Conservation (phyloP, 2,113 vertebrate genomes). For the Syrmaticus mikado region DNA sequence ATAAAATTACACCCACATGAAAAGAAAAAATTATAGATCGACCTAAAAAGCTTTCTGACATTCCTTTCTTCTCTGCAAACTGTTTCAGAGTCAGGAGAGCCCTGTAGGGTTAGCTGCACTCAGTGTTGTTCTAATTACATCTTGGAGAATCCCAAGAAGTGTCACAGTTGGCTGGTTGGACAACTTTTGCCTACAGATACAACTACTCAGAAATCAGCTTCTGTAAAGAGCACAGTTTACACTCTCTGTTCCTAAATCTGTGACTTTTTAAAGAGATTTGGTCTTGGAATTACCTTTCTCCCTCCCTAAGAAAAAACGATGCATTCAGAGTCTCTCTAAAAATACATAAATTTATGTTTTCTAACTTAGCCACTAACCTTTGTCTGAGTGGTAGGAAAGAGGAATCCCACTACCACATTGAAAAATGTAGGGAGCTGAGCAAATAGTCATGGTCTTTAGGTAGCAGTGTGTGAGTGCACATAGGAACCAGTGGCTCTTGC, state of each 20-base stretch:
- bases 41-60: neutral
- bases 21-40: neutral
- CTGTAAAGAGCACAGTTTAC: neutral
- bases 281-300: neutral
- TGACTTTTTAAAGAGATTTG: neutral
- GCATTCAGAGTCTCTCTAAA: neutral
- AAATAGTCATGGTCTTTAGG: neutral
- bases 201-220: neutral
- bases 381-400: neutral
- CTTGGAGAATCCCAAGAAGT: neutral
- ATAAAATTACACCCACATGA: neutral
- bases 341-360: neutral
- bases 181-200: neutral
- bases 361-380: neutral
- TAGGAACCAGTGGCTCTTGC: fast-evolving
- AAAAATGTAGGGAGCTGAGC: neutral
- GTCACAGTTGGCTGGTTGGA: neutral
- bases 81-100: conserved; percentile 10
- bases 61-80: neutral
- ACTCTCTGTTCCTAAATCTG: neutral
- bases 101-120: conserved; percentile 51
- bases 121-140: neutral
- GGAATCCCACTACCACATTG: neutral
- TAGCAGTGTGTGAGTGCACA: fast-evolving
- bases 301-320: fast-evolving